phyloP scores from a whole-genome alignment of 2,888 invertebrate species.

The Oscheius sp. region DNA sequence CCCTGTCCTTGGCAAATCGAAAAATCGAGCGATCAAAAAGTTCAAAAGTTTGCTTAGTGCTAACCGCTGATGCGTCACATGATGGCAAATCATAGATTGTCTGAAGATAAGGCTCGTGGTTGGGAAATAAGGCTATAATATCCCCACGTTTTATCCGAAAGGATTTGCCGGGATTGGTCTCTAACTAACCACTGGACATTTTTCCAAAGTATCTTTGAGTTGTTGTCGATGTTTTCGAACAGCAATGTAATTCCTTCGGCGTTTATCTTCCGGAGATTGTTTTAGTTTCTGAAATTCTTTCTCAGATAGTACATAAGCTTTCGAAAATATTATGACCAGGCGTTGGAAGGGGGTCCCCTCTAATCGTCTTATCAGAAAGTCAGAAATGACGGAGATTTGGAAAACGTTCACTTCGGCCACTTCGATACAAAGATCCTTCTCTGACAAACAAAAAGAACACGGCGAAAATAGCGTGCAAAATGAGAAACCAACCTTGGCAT shows the following conservation, averaged over 20 bases:
- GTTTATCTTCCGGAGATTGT: slow-evolving; percentile 13
- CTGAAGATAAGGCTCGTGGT: not conserved
- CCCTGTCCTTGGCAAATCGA: not conserved
- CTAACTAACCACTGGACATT: slow-evolving; percentile 9
- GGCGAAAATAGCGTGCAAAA: not conserved
- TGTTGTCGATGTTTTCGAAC: slow-evolving; percentile 19
- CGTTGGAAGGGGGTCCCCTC: too few species aligned
- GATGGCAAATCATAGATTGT: not conserved
- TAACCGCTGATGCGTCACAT: not conserved
- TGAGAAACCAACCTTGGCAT: not conserved
- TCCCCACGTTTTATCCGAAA: not conserved
- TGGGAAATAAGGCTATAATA: too few species aligned
- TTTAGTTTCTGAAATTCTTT: slow-evolving; percentile 6
- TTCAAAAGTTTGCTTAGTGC: not conserved
- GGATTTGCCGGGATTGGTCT: not conserved
- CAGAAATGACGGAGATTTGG: too few species aligned
- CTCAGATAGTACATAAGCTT: not conserved
- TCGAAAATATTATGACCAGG: too few species aligned
- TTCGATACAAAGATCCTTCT: not conserved
- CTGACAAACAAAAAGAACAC: not conserved
- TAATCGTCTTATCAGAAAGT: too few species aligned
- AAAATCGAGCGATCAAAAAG: too few species aligned
- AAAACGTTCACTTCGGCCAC: too few species aligned
- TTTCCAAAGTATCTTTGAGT: slow-evolving; percentile 15
- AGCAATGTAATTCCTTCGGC: slow-evolving; percentile 16